Base-by-base conservation (phyloP, 2,797 vertebrate genomes). In the Lacerta bilineata region DNA sequence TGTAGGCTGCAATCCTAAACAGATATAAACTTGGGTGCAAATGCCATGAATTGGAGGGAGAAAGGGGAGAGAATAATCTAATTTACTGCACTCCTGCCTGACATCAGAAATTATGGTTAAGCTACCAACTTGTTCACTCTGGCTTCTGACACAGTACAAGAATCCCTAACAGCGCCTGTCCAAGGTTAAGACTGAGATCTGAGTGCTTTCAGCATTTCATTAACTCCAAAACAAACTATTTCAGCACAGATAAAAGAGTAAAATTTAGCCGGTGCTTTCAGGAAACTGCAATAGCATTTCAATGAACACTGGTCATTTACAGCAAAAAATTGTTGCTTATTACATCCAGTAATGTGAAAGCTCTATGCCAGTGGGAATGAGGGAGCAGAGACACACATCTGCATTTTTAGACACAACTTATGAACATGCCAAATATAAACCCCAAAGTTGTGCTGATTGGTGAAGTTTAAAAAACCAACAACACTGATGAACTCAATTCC, bases 261-360 rank as follows among this genome's bases (percentile, higher is more conserved):
- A 33, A 84, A 91, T 80, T 75, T 79, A 83, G 72, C 66, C 25
- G 0, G n/a, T 29, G 1, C 11, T 71, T 80, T 29, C 59, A 79
- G 88, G 79, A 88, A 90, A 76, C 25, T 11, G 69, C 27, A 64
- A 46, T 88, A 50, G 27, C 0, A 0, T 59, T 66, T 85, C 68
- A 80, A 36, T 8, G 80, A 88, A 87, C 78, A 3, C 25, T 41
- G 68, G 66, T 89, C 25, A 41, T 66, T 85, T 3, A 5, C 27
- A 85, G n/a, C 68, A 85, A 92, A 93, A 33, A 88, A 64, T 90
- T 90, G 66, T 86, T 93, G 86, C 87, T 2, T 17, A 20, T 10
- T 41, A 11, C 59, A 68, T 17, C 7, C 41, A 43, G 64, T 5
- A 84, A 0, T 3, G 69, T 79, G 69, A 72, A 91, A 90, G 27